These are phyloP conservation scores for Agriopis marginaria DNA, from an alignment of 2,888 invertebrate species.

Conservation along the genomic window DNA sequence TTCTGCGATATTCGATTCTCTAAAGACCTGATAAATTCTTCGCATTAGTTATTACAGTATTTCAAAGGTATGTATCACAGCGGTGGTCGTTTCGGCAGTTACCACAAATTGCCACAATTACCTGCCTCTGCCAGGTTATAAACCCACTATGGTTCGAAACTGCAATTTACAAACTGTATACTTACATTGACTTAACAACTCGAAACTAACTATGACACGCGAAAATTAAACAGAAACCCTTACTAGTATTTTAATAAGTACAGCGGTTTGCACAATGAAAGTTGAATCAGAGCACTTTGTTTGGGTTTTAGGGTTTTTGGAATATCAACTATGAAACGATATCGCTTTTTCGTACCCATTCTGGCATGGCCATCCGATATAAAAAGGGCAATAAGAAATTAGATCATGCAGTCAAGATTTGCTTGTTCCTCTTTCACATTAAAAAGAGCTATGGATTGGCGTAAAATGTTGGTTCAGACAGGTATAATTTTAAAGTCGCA, in stretches of 20 bases:
- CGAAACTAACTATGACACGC: no score
- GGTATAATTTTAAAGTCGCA: neutral
- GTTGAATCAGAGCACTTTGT: no score
- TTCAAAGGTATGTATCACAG: conserved; percentile 38
- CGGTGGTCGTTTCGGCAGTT: conserved; percentile 64
- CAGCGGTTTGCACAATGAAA: no score
- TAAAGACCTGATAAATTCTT: conserved; percentile 12
- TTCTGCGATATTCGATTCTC: neutral
- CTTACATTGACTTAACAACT: neutral
- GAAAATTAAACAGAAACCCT: no score
- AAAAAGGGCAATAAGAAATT: no score
- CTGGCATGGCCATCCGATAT: no score
- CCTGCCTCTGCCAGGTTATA: conserved; percentile 50
- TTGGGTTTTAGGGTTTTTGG: no score
- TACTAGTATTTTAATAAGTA: no score
- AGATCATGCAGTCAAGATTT: no score
- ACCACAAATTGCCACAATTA: conserved; percentile 72
- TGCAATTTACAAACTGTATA: neutral
- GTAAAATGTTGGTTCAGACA: neutral
- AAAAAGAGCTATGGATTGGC: neutral
- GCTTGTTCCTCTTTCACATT: neutral
- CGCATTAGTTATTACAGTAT: conserved; percentile 25
- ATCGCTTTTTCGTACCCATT: no score
- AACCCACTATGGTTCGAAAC: conserved; percentile 36
- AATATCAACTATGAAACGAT: no score